Conservation (phyloP, 2,113 vertebrate genomes). For the Felis chaus region DNA sequence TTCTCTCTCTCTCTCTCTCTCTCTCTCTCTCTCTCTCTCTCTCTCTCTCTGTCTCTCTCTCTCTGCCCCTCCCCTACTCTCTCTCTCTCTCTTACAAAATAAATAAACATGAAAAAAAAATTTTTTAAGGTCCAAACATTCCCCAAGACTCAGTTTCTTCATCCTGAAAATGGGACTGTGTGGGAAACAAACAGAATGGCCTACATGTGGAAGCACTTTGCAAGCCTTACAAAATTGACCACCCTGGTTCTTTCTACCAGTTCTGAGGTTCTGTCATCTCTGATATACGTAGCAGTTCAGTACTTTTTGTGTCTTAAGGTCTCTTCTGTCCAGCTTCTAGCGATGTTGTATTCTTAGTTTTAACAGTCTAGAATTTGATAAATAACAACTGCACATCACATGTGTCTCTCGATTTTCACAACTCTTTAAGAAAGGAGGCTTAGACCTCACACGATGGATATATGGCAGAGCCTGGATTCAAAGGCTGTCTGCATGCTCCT, state of each 20-base stretch:
- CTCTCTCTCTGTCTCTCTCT: too few species aligned
- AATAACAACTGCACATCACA: neutral
- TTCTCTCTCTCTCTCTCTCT: too few species aligned
- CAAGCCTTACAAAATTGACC: neutral
- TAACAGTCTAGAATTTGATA: neutral
- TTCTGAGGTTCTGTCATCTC: neutral
- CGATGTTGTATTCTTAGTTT: neutral
- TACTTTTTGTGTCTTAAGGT: neutral
- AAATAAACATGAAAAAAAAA: too few species aligned
- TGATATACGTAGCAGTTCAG: neutral
- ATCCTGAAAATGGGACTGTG: neutral
- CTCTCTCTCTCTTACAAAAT: too few species aligned
- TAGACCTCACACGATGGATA: neutral
- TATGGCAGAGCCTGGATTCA: neutral
- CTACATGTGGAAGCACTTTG: neutral
- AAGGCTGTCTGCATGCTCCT: neutral
- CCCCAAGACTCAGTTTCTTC: neutral
- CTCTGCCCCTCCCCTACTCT: too few species aligned
- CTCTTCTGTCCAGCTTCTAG: neutral
- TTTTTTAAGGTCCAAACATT: neutral
- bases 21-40: too few species aligned
- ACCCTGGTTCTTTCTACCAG: neutral
- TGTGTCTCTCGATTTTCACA: neutral
- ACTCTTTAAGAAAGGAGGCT: neutral
- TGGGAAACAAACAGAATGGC: neutral